Conservation (phyloP, 2,113 vertebrate species). For the Hemicordylus capensis region DNA sequence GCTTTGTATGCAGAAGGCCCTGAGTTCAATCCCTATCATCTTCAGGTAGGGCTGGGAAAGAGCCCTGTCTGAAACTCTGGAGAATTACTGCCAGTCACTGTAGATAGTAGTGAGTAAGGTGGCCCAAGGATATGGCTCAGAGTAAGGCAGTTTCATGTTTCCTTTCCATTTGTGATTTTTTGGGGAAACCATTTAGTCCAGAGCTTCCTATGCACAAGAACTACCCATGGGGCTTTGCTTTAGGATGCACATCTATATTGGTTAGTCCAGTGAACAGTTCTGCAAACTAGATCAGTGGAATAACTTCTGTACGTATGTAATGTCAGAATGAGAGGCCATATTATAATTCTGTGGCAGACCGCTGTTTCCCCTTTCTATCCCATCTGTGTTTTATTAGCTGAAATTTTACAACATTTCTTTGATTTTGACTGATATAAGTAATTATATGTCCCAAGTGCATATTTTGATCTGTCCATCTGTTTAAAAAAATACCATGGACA, state of each 20-base stretch:
- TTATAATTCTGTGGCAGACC: conserved; percentile 20
- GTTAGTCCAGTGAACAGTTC: not conserved
- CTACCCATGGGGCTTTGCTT: not conserved
- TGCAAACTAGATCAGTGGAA: conserved; percentile 1
- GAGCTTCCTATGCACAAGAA: not conserved
- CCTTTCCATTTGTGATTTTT: not conserved
- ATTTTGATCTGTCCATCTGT: conserved; percentile 47
- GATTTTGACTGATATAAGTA: conserved; percentile 42
- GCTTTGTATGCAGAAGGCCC: no score
- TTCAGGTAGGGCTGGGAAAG: no score
- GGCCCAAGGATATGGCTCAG: no score
- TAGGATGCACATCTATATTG: not conserved
- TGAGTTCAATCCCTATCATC: no score
- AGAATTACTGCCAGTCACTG: no score
- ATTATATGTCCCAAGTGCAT: not conserved
- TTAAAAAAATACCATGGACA: conserved; percentile 3
- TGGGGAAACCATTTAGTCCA: not conserved
- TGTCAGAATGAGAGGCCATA: not conserved
- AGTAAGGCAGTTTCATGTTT: no score
- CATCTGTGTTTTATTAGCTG: conserved; percentile 2
- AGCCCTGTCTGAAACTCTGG: no score
- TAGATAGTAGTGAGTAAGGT: no score
- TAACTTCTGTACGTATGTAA: fast-evolving
- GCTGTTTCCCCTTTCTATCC: conserved; percentile 15
- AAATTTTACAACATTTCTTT: conserved; percentile 31